Conservation (phyloP, 2,888 invertebrate species). For the Patella depressa region DNA sequence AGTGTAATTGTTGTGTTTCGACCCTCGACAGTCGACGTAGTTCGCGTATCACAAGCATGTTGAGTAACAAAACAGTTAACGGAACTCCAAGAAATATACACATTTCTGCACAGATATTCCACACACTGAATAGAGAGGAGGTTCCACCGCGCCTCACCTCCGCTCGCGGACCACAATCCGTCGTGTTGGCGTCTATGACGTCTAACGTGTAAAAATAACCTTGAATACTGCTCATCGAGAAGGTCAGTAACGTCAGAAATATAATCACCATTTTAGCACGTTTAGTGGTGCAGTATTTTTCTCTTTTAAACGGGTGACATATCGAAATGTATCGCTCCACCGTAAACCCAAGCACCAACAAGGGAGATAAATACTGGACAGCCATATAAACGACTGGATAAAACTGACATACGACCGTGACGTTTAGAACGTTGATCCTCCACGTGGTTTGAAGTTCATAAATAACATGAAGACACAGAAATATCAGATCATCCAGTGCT, state of each 20-base stretch:
- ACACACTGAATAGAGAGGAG: conserved; percentile 63
- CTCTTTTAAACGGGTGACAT: conserved; percentile 69
- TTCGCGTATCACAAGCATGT: conserved; percentile 67
- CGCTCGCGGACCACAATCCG: conserved; percentile 51
- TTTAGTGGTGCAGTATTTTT: conserved; percentile 62
- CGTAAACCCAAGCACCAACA: conserved; percentile 69
- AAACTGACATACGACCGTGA: conserved; percentile 63
- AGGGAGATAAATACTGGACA: conserved; percentile 67
- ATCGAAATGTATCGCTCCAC: conserved; percentile 70
- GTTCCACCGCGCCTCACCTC: conserved; percentile 48
- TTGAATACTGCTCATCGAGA: conserved; percentile 61
- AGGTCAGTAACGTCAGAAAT: conserved; percentile 49
- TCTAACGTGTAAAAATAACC: conserved; percentile 64
- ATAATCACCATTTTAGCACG: conserved; percentile 62
- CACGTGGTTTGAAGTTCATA: conserved; percentile 64
- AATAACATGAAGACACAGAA: conserved; percentile 64
- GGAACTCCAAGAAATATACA: conserved; percentile 67
- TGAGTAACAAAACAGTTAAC: conserved; percentile 66
- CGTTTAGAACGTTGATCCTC: conserved; percentile 51
- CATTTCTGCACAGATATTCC: conserved; percentile 67
- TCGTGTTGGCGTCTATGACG: background rate
- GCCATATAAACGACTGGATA: conserved; percentile 66
- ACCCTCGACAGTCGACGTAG: conserved; percentile 54
- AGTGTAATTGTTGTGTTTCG: conserved; percentile 49
- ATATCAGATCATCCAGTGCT: conserved; percentile 66